Evolutionary conservation across 2,888 invertebrate genomes (phyloP).

Genomic region (Epistrophe grossulariae): DNA sequence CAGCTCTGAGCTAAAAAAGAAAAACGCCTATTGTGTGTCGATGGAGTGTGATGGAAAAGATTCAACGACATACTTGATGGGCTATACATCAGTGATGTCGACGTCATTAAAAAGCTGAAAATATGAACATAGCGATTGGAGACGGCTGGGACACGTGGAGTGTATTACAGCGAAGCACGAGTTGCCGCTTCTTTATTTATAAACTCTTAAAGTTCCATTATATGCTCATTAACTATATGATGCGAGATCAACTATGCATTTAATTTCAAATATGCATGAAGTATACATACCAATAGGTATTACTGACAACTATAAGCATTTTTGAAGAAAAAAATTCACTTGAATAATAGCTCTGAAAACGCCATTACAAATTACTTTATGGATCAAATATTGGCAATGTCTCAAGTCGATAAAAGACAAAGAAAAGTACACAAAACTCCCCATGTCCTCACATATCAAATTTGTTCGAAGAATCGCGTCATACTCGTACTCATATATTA

Average conservation of each 20-base stretch:
- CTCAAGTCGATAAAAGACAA: constrained; percentile 47
- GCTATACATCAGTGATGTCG: no score
- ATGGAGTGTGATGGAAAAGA: no score
- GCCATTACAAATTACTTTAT: constrained; percentile 38
- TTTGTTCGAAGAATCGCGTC: constrained; percentile 1
- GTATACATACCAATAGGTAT: no score
- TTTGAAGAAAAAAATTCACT: constrained; percentile 14
- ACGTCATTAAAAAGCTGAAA: no score
- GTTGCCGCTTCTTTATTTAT: background rate
- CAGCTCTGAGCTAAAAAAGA: no score
- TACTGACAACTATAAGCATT: constrained; percentile 5
- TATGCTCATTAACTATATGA: background rate
- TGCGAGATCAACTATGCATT: constrained; percentile 11
- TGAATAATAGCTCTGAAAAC: constrained; percentile 28
- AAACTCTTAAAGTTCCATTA: background rate
- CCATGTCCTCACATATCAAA: background rate
- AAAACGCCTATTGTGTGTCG: no score
- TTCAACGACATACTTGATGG: no score
- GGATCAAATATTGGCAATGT: constrained; percentile 51
- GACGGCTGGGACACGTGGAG: no score
- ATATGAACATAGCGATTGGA: no score
- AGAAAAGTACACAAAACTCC: constrained; percentile 16
- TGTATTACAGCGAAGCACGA: no score
- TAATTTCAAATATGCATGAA: background rate
- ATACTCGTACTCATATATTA: background rate